A percentile compares a stretch with the other conserved stretches of the same genome.
Evolutionary conservation across 2,113 vertebrate genomes (phyloP).

Genomic region (Epinephelus cyanopodus): DNA sequence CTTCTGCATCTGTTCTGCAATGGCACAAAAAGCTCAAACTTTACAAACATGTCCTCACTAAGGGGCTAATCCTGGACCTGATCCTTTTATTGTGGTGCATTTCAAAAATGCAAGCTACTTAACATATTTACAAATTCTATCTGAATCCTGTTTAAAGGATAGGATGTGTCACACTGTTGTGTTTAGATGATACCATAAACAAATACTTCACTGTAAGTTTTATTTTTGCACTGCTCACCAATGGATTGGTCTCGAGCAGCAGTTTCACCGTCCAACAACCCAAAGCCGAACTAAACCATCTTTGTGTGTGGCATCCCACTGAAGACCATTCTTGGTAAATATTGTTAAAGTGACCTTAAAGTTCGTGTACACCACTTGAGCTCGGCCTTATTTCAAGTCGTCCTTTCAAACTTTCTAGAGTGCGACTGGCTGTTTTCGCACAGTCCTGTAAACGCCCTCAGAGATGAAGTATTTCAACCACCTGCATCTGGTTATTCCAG

Average conservation of each 20-base stretch:
- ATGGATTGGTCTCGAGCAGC: too few relatives aligned
- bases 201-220: not conserved
- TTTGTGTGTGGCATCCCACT: not conserved
- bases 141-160: not conserved
- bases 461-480: not conserved
- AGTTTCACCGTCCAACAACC: not conserved
- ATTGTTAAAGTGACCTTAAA: not conserved
- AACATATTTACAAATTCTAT: not conserved
- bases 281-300: not conserved
- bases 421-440: not conserved
- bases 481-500: constrained; percentile 8
- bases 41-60: not conserved
- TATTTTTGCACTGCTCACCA: not conserved
- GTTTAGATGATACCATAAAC: not conserved
- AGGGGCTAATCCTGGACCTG: not conserved
- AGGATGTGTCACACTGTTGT: too few relatives aligned
- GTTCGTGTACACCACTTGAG: not conserved
- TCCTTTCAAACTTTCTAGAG: not conserved
- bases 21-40: fast-evolving
- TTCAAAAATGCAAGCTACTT: not conserved
- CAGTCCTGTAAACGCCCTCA: not conserved
- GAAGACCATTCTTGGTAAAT: not conserved
- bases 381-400: not conserved
- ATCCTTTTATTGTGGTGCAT: not conserved
- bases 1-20: not conserved